These are phyloP conservation scores for Lepidocolaptes lacrymiger DNA, from an alignment of 2,797 vertebrate species.

Conservation along the genomic window DNA sequence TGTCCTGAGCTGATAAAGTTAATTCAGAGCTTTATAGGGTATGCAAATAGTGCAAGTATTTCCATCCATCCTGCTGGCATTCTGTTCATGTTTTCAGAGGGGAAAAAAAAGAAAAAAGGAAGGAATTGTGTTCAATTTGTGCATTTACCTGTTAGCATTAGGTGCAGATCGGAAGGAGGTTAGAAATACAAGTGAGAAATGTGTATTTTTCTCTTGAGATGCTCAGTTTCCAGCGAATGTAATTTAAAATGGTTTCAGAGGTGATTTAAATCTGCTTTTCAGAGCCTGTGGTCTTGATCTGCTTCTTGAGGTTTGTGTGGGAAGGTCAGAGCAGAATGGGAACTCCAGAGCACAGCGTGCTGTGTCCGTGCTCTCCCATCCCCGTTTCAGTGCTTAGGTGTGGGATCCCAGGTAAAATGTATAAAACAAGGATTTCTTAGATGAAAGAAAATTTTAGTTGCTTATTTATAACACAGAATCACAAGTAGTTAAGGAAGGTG, in stretches of 20 bases:
- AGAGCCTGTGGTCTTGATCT: not conserved
- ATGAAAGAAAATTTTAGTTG: not conserved
- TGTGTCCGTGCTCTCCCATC: not conserved
- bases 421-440: not conserved
- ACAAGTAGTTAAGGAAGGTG: not conserved
- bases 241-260: not conserved
- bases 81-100: not conserved
- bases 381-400: not conserved
- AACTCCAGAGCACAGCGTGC: not conserved
- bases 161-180: not conserved
- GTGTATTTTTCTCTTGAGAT: not conserved
- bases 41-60: not conserved
- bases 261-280: not conserved
- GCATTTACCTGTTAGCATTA: not conserved
- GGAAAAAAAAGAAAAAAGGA: not conserved
- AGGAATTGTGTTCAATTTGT: not conserved
- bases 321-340: not conserved
- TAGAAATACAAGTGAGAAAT: not conserved
- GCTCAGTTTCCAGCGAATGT: not conserved
- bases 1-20: conserved; percentile 55
- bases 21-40: conserved; percentile 51
- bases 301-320: not conserved
- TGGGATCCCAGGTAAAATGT: not conserved
- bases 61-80: not conserved
- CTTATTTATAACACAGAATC: not conserved